A percentile compares a stretch with the other conserved stretches of the same genome.
phyloP scores from a whole-genome alignment of 2,113 vertebrate genomes.

The Chelonoidis abingdonii region DNA sequence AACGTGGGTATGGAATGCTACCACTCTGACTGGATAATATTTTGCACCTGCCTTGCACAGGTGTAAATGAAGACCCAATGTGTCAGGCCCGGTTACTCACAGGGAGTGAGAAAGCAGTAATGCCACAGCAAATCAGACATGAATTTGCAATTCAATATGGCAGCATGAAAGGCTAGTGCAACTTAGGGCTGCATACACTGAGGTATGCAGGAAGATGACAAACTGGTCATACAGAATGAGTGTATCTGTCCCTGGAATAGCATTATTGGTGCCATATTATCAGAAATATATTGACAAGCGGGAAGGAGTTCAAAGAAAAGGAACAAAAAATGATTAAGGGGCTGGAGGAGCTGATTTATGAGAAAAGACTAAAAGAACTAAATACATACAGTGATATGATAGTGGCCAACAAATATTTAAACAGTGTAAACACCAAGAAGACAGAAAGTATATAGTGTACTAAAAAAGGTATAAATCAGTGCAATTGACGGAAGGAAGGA shows the following conservation, averaged over 20 bases:
- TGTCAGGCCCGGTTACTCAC: neutral
- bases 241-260: neutral
- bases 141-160: rapidly evolving
- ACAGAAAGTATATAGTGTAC: neutral
- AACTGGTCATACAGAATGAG: neutral
- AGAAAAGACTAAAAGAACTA: constrained; percentile 28
- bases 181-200: neutral
- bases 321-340: neutral
- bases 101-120: neutral
- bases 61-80: neutral
- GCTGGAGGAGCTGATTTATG: neutral
- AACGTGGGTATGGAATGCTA: neutral
- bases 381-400: neutral
- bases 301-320: neutral
- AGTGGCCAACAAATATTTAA: constrained; percentile 51
- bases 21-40: neutral
- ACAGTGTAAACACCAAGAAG: constrained; percentile 27
- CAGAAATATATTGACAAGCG: neutral
- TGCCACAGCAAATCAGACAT: neutral
- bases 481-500: neutral
- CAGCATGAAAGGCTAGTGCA: neutral
- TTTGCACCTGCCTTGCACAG: neutral
- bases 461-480: neutral
- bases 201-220: neutral
- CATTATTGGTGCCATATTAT: neutral